Evolutionary conservation across 2,888 invertebrate species (phyloP).

Genomic region (Ceramica pisi): DNA sequence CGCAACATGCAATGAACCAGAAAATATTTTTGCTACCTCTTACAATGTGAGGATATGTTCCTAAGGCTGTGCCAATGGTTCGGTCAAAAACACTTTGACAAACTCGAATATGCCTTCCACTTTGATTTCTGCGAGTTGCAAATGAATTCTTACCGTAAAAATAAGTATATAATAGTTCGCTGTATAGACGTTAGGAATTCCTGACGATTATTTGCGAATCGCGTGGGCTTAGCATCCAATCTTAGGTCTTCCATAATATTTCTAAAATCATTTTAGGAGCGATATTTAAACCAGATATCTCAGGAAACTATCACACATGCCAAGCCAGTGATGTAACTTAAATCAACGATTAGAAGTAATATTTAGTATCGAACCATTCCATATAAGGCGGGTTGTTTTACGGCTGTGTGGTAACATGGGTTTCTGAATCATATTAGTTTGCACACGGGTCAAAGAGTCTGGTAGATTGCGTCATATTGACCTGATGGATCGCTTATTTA

Average conservation of each 20-base stretch:
- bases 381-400: slow-evolving; percentile 40
- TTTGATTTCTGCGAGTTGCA: too few species aligned
- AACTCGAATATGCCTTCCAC: too few species aligned
- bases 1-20: too few species aligned
- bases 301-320: slow-evolving; percentile 33
- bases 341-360: slow-evolving; percentile 28
- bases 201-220: background rate
- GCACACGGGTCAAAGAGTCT: slow-evolving; percentile 61
- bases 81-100: too few species aligned
- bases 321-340: slow-evolving; percentile 44
- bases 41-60: too few species aligned
- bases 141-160: too few species aligned
- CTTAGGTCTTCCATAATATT: slow-evolving; percentile 13
- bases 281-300: slow-evolving; percentile 25
- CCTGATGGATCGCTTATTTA: slow-evolving; percentile 13
- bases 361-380: slow-evolving; percentile 34
- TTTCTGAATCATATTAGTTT: slow-evolving; percentile 60
- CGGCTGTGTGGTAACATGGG: slow-evolving; percentile 37
- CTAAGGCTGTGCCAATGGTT: too few species aligned
- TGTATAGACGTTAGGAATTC: background rate
- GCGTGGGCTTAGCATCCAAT: background rate
- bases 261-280: background rate
- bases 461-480: slow-evolving; percentile 44
- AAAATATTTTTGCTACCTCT: too few species aligned
- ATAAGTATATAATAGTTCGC: background rate